Evolutionary conservation across 2,888 invertebrate species (phyloP), one percentile per base, ranked within the genome.

Genomic region (Leptopilina syphax): DNA sequence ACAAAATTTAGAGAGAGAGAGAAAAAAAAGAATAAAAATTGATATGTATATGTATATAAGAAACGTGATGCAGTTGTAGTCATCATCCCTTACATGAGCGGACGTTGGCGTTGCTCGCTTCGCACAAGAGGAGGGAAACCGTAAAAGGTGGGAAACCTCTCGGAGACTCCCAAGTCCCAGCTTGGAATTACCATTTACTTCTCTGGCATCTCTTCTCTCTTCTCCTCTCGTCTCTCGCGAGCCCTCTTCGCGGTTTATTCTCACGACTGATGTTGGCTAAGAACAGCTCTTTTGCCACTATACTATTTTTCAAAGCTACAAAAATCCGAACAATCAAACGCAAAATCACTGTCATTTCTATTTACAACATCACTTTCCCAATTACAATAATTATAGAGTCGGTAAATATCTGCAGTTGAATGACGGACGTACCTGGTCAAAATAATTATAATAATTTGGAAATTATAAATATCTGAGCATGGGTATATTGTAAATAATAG

Each of bases 91-190:
- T 78, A 81, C 67, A 63, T 65, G n/a, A 70, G 79, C 57, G 34
- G 68, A 82, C 82, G 82, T 83, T 83, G 79, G 83, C 79, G 63
- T 78, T 73, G 82, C 79, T 65, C 77, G 79, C 81, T 79, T 82
- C 80, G 78, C 77, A 79, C 77, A 86, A 85, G 87, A 89, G 87
- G 87, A 90, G 90, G 90, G 91, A 91, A 91, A 91, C 91, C 91
- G 90, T 91, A 91, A 87, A 91, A 91, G 91, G 90, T 91, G 89
- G 91, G 91, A 91, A 91, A 91, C 91, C 91, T 91, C 90, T 90
- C 88, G 87, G 88, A 86, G 89, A 84, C 91, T 90, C 87, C 88
- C 89, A 88, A 88, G 90, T 90, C 86, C 86, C 85, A 89, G 87
- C 87, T 82, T 85, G 88, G 88, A 90, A 89, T 90, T 90, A 90